These are phyloP conservation scores for Clarias pachynema DNA, from an alignment of 2,797 vertebrate species.

Conservation along the genomic window DNA sequence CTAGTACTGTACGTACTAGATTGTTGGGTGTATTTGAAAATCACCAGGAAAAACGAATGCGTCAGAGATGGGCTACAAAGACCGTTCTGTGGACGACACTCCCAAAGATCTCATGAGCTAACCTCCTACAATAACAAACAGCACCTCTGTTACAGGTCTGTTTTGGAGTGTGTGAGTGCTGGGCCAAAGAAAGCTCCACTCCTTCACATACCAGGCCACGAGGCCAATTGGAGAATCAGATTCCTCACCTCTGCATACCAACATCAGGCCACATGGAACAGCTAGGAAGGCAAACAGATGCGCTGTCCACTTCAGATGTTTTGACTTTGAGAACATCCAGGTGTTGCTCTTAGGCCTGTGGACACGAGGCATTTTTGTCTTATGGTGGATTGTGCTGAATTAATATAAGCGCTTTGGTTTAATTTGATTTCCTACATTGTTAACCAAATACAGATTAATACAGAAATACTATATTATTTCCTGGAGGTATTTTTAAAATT, in stretches of 20 bases:
- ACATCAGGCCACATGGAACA: conserved; percentile 44
- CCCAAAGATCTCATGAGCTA: conserved; percentile 17
- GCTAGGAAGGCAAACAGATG: conserved; percentile 50
- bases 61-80: conserved; percentile 16
- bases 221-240: conserved; percentile 27
- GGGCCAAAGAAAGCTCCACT: conserved; percentile 14
- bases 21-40: background rate
- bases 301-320: conserved; percentile 35
- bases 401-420: conserved; percentile 12
- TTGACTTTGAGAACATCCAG: conserved; percentile 45
- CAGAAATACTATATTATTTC: background rate
- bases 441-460: background rate
- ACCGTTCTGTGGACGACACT: conserved; percentile 11
- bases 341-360: conserved; percentile 29
- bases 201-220: conserved; percentile 51
- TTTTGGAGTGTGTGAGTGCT: conserved; percentile 10
- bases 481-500: background rate
- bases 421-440: background rate
- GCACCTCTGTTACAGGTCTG: conserved; percentile 14
- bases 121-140: conserved; percentile 40
- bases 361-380: conserved; percentile 32
- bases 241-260: conserved; percentile 48
- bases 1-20: background rate
- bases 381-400: background rate
- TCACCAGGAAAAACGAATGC: background rate